These are phyloP conservation scores for Geotria australis DNA, from an alignment of 2,797 vertebrate species.

Conservation along the genomic window DNA sequence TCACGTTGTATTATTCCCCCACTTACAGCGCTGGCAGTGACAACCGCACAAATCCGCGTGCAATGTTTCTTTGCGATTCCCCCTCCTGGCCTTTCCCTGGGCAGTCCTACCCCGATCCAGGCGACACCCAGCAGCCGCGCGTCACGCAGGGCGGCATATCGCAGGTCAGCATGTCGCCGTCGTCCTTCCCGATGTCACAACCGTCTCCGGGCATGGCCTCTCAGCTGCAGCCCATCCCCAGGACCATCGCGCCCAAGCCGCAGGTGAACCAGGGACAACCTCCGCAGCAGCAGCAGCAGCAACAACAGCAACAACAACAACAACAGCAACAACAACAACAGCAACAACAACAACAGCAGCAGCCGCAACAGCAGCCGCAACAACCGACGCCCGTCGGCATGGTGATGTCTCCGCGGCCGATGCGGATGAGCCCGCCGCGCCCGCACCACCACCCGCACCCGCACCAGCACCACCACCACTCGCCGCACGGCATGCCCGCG, in stretches of 20 bases:
- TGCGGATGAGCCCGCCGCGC: neutral
- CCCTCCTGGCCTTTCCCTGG: no score
- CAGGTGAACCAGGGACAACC: no score
- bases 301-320: no score
- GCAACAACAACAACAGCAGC: no score
- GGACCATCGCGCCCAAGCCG: neutral
- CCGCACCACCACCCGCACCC: neutral
- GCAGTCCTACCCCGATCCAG: neutral
- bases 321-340: no score
- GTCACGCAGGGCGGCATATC: neutral
- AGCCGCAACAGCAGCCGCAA: no score
- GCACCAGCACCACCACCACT: neutral
- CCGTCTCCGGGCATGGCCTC: neutral
- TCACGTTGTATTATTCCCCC: neutral
- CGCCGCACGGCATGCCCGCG: neutral
- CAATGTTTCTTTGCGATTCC: no score
- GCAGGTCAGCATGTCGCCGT: neutral
- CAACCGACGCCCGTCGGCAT: neutral
- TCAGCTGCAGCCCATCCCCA: neutral
- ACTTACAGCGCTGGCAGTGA: neutral
- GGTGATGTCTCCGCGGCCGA: neutral
- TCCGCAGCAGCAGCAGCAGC: no score
- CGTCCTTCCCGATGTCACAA: neutral
- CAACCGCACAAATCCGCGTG: neutral
- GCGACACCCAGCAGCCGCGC: neutral